phyloP scores from a whole-genome alignment of 1,140 invertebrate species.

The Drosophila athabasca region DNA sequence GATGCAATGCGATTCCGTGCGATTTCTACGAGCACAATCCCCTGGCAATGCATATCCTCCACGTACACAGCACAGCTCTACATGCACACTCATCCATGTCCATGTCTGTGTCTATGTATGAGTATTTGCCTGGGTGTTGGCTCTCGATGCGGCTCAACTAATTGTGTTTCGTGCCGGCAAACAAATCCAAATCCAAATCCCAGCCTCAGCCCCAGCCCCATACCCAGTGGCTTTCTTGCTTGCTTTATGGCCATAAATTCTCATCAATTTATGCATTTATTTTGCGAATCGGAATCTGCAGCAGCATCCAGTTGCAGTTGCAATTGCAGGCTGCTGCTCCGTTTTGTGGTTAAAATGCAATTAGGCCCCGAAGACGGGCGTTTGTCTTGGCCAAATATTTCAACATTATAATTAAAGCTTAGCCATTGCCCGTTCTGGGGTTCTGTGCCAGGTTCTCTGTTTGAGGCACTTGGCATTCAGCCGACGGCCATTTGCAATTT shows the following conservation, averaged over 20 bases:
- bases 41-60: too few species aligned
- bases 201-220: conserved; percentile 18
- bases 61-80: too few species aligned
- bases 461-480: conserved; percentile 31
- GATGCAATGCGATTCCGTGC: conserved; percentile 28
- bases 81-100: too few species aligned
- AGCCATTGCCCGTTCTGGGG: background rate
- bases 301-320: background rate
- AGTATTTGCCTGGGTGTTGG: conserved; percentile 55
- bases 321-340: conserved; percentile 40
- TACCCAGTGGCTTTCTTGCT: conserved; percentile 7
- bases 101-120: conserved; percentile 20
- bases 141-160: conserved; percentile 71
- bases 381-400: conserved; percentile 44
- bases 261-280: conserved; percentile 67
- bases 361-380: conserved; percentile 48
- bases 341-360: conserved; percentile 54
- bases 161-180: conserved; percentile 60
- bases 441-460: conserved; percentile 1
- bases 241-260: conserved; percentile 58
- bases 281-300: conserved; percentile 12
- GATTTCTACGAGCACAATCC: background rate
- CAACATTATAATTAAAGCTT: conserved; percentile 43
- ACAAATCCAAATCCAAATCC: conserved; percentile 34
- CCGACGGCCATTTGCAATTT: conserved; percentile 59